These are phyloP conservation scores for Merluccius polli DNA, from an alignment of 2,797 vertebrate genomes.

Conservation along the genomic window DNA sequence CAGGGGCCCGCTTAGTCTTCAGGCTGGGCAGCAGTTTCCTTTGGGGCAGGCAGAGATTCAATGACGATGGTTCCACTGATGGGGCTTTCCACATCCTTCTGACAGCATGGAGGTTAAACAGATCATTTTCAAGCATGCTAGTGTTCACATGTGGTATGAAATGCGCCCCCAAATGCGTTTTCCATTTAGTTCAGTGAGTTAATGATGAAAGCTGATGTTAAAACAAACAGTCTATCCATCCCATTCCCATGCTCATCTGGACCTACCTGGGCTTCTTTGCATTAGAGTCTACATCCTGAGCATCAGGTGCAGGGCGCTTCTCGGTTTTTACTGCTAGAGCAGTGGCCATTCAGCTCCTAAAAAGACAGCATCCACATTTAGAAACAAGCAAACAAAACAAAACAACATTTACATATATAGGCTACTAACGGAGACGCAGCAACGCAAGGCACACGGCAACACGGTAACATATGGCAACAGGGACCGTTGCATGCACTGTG, in stretches of 20 bases:
- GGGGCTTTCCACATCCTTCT: conserved; percentile 36
- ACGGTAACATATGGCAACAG: not conserved
- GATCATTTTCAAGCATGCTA: conserved; percentile 30
- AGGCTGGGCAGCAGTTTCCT: conserved; percentile 95
- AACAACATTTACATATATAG: not conserved
- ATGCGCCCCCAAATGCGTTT: conserved; percentile 29
- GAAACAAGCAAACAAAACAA: not conserved
- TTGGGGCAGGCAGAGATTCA: conserved; percentile 46
- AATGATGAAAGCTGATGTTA: not conserved
- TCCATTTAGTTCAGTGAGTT: conserved; percentile 1
- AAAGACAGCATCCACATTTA: not conserved
- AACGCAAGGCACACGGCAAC: not conserved
- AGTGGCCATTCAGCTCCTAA: conserved; percentile 77
- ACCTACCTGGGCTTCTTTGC: conserved; percentile 90
- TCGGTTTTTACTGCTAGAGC: conserved; percentile 72
- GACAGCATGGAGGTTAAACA: conserved; percentile 37
- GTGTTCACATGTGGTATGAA: conserved; percentile 19
- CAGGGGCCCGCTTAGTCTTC: conserved; percentile 89
- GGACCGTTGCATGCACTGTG: no score
- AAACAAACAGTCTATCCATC: not conserved
- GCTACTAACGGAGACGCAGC: not conserved
- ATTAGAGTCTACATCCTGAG: conserved; percentile 83
- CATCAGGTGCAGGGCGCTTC: conserved; percentile 73
- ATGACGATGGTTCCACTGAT: conserved; percentile 24
- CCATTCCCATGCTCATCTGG: not conserved